A percentile compares a stretch with the other conserved stretches of the same genome.
phyloP scores from a whole-genome alignment of 2,797 vertebrate genomes.

The Varecia variegata region DNA sequence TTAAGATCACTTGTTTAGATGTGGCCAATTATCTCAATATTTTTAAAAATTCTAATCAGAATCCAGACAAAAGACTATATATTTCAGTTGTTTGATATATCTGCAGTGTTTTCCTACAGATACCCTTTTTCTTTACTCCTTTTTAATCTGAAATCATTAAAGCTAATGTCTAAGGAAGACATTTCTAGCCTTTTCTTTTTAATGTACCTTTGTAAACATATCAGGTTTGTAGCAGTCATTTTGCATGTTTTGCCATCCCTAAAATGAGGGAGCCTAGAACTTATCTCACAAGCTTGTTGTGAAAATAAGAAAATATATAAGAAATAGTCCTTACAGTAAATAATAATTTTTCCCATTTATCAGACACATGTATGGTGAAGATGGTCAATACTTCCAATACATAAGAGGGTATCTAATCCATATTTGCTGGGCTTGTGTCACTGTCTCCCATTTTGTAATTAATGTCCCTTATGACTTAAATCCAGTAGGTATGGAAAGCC shows the following conservation, averaged over 20 bases:
- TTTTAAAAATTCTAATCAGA: conserved; percentile 16
- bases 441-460: neutral
- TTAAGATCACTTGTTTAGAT: neutral
- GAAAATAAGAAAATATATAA: neutral
- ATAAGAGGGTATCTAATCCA: neutral
- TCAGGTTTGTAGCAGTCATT: neutral
- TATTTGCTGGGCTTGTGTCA: neutral
- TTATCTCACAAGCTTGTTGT: neutral
- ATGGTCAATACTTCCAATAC: neutral
- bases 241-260: neutral
- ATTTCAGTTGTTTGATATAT: neutral
- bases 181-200: neutral
- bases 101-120: neutral
- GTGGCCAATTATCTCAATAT: neutral
- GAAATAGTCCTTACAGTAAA: neutral
- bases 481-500: neutral
- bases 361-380: neutral
- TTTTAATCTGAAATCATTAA: neutral
- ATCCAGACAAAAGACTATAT: neutral
- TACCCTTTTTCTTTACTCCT: neutral
- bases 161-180: neutral
- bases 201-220: neutral
- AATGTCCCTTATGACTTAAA: neutral
- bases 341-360: neutral
- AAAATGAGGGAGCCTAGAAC: neutral